Percentiles rank a stretch among this genome's conserved stretches.
Evolutionary conservation across 2,888 invertebrate species (phyloP).

Genomic region (Rhaphigaster nebulosa): DNA sequence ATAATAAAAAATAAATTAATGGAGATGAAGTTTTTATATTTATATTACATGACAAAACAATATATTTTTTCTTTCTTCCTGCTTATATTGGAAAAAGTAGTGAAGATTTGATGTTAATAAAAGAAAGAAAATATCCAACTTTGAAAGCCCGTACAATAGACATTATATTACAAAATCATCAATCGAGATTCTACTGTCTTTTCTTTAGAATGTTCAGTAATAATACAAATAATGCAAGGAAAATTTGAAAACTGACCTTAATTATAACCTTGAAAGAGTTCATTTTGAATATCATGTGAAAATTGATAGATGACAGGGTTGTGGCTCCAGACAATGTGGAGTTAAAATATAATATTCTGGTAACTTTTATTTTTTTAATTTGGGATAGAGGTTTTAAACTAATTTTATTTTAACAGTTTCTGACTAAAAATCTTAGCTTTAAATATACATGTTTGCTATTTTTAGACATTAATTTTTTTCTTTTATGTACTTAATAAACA

Average conservation of each 20-base stretch:
- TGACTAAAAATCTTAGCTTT: background rate
- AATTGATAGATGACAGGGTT: background rate
- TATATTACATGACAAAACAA: too few species aligned
- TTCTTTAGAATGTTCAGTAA: background rate
- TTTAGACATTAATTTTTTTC: background rate
- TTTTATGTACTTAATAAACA: slow-evolving; percentile 13
- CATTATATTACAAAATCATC: background rate
- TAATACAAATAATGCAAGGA: too few species aligned
- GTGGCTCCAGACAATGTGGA: background rate
- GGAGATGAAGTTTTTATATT: too few species aligned
- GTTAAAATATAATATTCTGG: background rate
- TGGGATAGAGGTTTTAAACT: background rate
- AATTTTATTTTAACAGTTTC: background rate
- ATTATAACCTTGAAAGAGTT: background rate
- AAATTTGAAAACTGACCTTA: background rate
- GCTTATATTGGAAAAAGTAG: too few species aligned
- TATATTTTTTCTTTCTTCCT: too few species aligned
- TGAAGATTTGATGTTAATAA: too few species aligned
- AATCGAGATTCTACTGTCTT: background rate
- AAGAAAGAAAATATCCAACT: too few species aligned
- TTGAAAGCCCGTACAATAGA: too few species aligned
- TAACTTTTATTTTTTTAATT: background rate
- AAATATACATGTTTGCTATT: background rate
- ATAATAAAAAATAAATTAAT: too few species aligned
- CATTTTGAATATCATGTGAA: background rate